Conservation (phyloP, 2,113 vertebrate genomes). For the Spermophilus dauricus region DNA sequence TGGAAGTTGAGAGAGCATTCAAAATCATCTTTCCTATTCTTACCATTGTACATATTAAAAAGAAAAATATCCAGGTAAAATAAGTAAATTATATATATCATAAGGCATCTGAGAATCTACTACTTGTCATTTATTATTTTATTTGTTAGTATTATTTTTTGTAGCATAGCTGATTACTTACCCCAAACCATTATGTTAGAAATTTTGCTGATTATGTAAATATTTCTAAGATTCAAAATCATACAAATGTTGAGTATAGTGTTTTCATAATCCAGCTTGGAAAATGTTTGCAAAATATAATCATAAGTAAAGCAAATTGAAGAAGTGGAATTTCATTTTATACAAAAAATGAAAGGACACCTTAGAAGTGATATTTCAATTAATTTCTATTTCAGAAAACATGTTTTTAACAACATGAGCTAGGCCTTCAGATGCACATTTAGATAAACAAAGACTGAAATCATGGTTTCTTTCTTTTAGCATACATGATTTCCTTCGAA, state of each 20-base stretch:
- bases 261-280: background rate
- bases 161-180: slow-evolving; percentile 31
- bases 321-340: slow-evolving; percentile 24
- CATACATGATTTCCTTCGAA: background rate
- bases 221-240: slow-evolving; percentile 57
- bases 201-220: slow-evolving; percentile 35
- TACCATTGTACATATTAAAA: background rate
- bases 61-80: background rate
- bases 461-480: background rate
- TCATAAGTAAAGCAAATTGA: background rate
- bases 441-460: background rate
- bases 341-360: background rate
- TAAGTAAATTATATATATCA: background rate
- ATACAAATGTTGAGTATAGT: slow-evolving; percentile 31
- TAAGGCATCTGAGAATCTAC: background rate
- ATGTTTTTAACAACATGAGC: background rate
- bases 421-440: background rate
- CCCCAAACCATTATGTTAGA: background rate
- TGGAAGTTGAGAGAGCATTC: background rate
- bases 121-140: background rate
- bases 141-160: slow-evolving; percentile 42
- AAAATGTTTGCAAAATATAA: slow-evolving; percentile 46
- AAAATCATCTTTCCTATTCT: background rate
- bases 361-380: background rate
- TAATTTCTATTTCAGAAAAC: background rate